These are phyloP conservation scores for Psittacula cyanocephala DNA, from an alignment of 2,113 vertebrate species.

Conservation along the genomic window DNA sequence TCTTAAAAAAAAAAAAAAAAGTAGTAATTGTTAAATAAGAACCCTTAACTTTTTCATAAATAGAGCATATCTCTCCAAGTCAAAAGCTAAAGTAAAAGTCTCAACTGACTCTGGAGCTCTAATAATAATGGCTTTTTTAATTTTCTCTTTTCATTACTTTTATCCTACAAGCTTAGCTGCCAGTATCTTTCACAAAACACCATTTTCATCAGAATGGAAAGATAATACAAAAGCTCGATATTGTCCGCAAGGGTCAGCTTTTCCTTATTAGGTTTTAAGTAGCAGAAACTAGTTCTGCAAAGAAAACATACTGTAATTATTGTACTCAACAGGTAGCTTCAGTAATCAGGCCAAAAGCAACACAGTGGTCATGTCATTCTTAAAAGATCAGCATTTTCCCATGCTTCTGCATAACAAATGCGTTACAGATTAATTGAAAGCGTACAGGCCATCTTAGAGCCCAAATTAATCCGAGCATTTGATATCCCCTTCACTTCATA, in stretches of 20 bases:
- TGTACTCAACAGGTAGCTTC: constrained; percentile 70
- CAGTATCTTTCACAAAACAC: constrained; percentile 55
- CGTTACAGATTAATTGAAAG: constrained; percentile 65
- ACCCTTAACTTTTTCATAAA: constrained; percentile 5
- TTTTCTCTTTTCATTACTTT: constrained; percentile 41
- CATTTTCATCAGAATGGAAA: constrained; percentile 57
- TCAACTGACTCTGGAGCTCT: constrained; percentile 2
- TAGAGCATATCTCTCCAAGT: background rate
- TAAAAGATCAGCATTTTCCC: constrained; percentile 73
- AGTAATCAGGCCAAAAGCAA: constrained; percentile 74
- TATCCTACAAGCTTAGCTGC: constrained; percentile 50
- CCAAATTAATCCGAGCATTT: constrained; percentile 72
- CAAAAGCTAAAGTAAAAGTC: constrained; percentile 43
- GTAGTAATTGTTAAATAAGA: background rate
- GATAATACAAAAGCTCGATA: constrained; percentile 62
- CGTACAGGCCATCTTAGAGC: constrained; percentile 61
- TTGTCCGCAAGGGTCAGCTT: constrained; percentile 72
- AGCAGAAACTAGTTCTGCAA: constrained; percentile 66
- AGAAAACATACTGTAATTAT: constrained; percentile 71
- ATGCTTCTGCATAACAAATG: constrained; percentile 71
- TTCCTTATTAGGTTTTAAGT: constrained; percentile 74
- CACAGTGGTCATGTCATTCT: constrained; percentile 65
- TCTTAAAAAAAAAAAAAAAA: background rate
- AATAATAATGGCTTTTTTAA: constrained; percentile 14
- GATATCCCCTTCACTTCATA: constrained; percentile 72